Base-by-base conservation (phyloP, 2,113 vertebrate species). In the Platysternon megacephalum region DNA sequence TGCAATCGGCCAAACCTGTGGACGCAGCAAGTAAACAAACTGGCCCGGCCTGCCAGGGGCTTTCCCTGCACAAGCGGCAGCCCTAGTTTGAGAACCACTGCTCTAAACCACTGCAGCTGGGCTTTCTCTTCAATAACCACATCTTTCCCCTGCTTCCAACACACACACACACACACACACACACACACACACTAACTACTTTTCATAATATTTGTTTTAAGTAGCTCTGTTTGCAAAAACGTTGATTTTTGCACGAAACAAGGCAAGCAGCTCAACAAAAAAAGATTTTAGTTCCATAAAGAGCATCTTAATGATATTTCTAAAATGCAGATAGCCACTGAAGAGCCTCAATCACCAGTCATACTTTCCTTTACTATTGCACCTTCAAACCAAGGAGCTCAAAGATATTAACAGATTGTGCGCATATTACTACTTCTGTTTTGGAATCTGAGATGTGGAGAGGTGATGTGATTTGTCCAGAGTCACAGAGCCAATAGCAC, bases 261-360 rank as follows among this genome's bases (percentile, higher is more conserved):
- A 51, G 5, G 1, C 53, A 93, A 89, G 12, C 3, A 79, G 3
- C 8, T 51, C 21, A 56, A 9, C 11, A 1, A 53, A 53, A 85
- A 88, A 88, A 78, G 0, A 79, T 7, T 91, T 81, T 32, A 7
- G 1, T 46, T 82, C 42, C 46, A n/a, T 28, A 19, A 72, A 93
- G n/a, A 0, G n/a, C 0, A 56, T 2, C 1, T 51, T 21, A 19
- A 3, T 35, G 48, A 5, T 32, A n/a, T 89, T 46, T 11, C 3
- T 13, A 21, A 44, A 82, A 85, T 22, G 0, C 0, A 11, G 39
- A 26, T 61, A 92, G 48, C 13, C 1, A 0, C 3, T 76, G 55
- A 46, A 65, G 1, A 83, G 81, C 88, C 39, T 84, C 92, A 89
- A 91, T 44, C 32, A 39, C 11, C 9, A 76, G 28, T 6, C 1